A percentile compares a stretch with the other conserved stretches of the same genome.
These are phyloP conservation scores for Parnassius glacialis DNA, from an alignment of 2,888 invertebrate genomes.

Conservation along the genomic window DNA sequence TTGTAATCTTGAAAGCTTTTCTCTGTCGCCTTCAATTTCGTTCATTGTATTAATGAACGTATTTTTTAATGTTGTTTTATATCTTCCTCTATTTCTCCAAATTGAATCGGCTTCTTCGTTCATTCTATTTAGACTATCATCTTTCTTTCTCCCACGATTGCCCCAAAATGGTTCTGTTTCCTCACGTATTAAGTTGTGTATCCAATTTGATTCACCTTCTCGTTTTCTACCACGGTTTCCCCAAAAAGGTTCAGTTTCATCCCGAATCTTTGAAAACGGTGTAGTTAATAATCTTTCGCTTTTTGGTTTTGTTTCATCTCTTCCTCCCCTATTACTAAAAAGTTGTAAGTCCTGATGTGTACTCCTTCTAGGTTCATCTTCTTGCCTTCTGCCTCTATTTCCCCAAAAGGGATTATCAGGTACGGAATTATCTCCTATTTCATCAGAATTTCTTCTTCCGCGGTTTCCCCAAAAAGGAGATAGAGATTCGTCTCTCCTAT, in stretches of 20 bases:
- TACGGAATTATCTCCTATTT: slow-evolving; percentile 35
- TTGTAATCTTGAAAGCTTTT: slow-evolving; percentile 48
- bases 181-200: background rate
- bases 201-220: slow-evolving; percentile 51
- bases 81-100: slow-evolving; percentile 61
- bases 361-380: slow-evolving; percentile 38
- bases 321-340: slow-evolving; percentile 49
- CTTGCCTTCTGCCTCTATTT: slow-evolving; percentile 34
- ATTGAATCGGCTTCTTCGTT: slow-evolving; percentile 42
- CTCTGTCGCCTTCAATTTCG: slow-evolving; percentile 50
- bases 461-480: slow-evolving; percentile 58
- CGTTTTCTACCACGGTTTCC: slow-evolving; percentile 44
- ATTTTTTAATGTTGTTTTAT: slow-evolving; percentile 43
- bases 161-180: slow-evolving; percentile 67
- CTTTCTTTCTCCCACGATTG: slow-evolving; percentile 54
- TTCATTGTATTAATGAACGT: slow-evolving; percentile 50
- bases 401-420: slow-evolving; percentile 35
- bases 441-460: slow-evolving; percentile 46
- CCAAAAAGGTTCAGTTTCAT: slow-evolving; percentile 33
- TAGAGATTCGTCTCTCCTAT: slow-evolving; percentile 43
- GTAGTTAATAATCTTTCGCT: slow-evolving; percentile 14
- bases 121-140: slow-evolving; percentile 32
- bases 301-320: slow-evolving; percentile 28
- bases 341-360: slow-evolving; percentile 42
- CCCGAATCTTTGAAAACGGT: background rate